Evolutionary conservation across 2,113 vertebrate genomes (phyloP).

Genomic region (Hypanus sabinus): DNA sequence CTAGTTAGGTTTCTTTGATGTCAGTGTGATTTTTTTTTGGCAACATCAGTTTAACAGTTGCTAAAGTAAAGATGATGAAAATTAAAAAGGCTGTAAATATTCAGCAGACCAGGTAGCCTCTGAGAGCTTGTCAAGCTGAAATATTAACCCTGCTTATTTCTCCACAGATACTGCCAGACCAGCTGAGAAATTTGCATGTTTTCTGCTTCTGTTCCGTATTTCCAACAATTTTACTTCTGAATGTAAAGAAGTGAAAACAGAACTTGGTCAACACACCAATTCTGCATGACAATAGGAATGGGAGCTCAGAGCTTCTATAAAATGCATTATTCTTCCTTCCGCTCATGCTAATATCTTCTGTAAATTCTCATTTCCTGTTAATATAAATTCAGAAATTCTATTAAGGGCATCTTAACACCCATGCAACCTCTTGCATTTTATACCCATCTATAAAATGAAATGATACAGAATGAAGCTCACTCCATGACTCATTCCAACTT

Average conservation of each 20-base stretch:
- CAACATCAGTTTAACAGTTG: neutral
- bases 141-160: no score
- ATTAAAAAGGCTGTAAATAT: no score
- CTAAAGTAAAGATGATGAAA: no score
- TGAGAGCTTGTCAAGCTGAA: no score
- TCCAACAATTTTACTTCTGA: no score
- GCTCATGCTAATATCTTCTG: neutral
- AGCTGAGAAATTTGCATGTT: no score
- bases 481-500: neutral
- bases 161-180: no score
- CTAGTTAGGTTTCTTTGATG: neutral
- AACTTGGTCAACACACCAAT: neutral
- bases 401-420: neutral
- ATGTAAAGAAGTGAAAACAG: no score
- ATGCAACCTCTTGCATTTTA: neutral
- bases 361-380: neutral
- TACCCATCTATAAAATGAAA: neutral
- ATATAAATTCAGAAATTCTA: neutral
- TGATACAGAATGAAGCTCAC: neutral
- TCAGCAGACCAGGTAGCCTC: no score
- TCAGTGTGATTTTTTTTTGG: neutral
- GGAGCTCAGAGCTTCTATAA: neutral
- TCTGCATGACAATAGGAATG: neutral
- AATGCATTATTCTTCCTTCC: neutral
- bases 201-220: no score